Evolutionary conservation across 2,113 vertebrate species (phyloP).

Genomic region (Myrmecophaga tridactyla): DNA sequence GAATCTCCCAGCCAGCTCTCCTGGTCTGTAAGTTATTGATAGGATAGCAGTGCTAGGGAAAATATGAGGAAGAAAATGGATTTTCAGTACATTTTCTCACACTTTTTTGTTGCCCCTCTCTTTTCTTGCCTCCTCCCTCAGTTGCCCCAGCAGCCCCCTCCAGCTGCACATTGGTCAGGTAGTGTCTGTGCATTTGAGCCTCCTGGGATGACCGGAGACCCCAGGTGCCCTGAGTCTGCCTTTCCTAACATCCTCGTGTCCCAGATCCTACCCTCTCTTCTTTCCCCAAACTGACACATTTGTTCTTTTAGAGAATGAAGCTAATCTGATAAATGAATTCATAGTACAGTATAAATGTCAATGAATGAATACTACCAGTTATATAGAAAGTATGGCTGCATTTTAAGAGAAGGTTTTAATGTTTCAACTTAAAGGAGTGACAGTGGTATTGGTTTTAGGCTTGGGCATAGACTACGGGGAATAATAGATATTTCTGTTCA

Average conservation of each 20-base stretch:
- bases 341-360: background rate
- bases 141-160: background rate
- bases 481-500: background rate
- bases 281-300: background rate
- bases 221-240: too few species aligned
- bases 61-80: background rate
- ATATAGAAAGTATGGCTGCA: background rate
- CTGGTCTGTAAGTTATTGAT: background rate
- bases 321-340: background rate
- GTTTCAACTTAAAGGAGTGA: background rate
- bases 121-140: background rate
- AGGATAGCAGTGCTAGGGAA: constrained; percentile 11
- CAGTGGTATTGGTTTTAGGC: background rate
- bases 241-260: background rate
- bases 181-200: background rate
- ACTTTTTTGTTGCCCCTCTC: background rate
- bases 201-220: background rate
- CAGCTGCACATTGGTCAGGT: too few species aligned
- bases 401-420: constrained; percentile 8
- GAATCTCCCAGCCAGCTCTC: constrained; percentile 1
- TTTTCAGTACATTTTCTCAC: background rate
- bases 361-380: background rate
- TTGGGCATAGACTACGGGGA: background rate
- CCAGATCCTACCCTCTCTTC: background rate
- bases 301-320: background rate